Evolutionary conservation across 2,113 vertebrate species (phyloP).

Genomic region (Lepus americanus): DNA sequence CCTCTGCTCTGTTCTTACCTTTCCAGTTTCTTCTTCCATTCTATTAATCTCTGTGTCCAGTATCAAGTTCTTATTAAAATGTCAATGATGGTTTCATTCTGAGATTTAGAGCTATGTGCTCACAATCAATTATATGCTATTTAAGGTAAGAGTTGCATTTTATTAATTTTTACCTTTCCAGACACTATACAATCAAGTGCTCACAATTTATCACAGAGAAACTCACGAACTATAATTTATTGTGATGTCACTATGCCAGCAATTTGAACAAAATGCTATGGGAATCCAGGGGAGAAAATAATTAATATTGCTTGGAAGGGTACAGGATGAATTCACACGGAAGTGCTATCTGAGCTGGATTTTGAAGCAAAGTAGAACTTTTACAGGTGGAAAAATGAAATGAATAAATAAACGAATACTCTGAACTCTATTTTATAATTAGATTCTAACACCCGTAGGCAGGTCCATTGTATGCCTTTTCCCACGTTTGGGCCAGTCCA

Average conservation of each 20-base stretch:
- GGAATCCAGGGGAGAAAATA: slow-evolving; percentile 8
- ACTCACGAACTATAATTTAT: slow-evolving; percentile 27
- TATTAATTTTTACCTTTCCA: slow-evolving; percentile 2
- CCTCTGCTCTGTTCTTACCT: not conserved
- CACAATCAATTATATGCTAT: slow-evolving; percentile 4
- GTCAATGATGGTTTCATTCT: slow-evolving; percentile 43
- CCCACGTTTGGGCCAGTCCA: not conserved
- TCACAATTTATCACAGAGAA: slow-evolving; percentile 24
- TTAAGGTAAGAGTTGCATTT: slow-evolving; percentile 57
- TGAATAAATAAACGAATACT: slow-evolving; percentile 42
- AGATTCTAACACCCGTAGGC: slow-evolving; percentile 15
- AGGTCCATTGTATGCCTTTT: slow-evolving; percentile 36
- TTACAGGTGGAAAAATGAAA: slow-evolving; percentile 41
- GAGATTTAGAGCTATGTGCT: not conserved
- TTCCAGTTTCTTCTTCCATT: slow-evolving; percentile 46
- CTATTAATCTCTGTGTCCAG: not conserved
- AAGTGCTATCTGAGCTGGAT: slow-evolving; percentile 35
- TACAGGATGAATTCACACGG: slow-evolving; percentile 49
- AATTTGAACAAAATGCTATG: slow-evolving; percentile 27
- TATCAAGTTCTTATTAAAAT: slow-evolving; percentile 56
- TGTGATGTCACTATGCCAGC: not conserved
- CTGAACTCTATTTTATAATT: slow-evolving; percentile 47
- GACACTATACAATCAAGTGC: not conserved
- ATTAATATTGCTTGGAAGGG: slow-evolving; percentile 30
- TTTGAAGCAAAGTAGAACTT: slow-evolving; percentile 55